These are phyloP conservation scores for Drosophila sp. DNA, from an alignment of 1,140 invertebrate genomes.

Conservation along the genomic window DNA sequence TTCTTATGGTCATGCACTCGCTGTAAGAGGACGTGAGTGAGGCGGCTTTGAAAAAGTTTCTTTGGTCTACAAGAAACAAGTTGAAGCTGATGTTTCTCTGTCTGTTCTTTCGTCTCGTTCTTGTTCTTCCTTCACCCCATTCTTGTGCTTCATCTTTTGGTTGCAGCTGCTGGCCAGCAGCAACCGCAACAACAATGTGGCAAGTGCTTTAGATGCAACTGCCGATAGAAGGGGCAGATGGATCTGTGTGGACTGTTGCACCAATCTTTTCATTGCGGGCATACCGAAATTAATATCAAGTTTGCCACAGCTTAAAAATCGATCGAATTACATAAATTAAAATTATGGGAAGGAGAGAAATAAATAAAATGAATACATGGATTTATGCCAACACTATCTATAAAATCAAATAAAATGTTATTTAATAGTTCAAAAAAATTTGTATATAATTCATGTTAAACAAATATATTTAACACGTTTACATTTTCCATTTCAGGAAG, in stretches of 20 bases:
- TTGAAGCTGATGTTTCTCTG: slow-evolving; percentile 11
- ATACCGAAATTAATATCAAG: not conserved
- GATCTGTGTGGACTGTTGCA: not conserved
- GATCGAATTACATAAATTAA: too few relatives aligned
- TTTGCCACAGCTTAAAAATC: not conserved
- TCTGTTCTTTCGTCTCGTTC: not conserved
- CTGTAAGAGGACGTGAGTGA: slow-evolving; percentile 32
- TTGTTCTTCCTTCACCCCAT: not conserved
- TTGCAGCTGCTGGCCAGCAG: slow-evolving; percentile 41
- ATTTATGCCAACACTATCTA: too few relatives aligned
- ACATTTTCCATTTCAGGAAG: too few relatives aligned
- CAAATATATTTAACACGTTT: too few relatives aligned
- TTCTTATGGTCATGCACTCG: slow-evolving; percentile 41
- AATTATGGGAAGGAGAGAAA: too few relatives aligned
- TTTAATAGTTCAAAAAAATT: too few relatives aligned
- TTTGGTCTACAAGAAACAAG: slow-evolving; percentile 28
- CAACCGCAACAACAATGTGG: slow-evolving; percentile 60
- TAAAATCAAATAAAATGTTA: too few relatives aligned
- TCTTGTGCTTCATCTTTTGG: slow-evolving; percentile 6
- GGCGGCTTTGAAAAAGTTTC: slow-evolving; percentile 30
- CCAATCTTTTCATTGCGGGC: not conserved
- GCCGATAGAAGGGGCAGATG: slow-evolving; percentile 26
- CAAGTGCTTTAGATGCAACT: slow-evolving; percentile 52
- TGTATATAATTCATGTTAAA: too few relatives aligned
- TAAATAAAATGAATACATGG: too few relatives aligned